phyloP scores from a whole-genome alignment of 2,113 vertebrate species.

The Malurus melanocephalus region DNA sequence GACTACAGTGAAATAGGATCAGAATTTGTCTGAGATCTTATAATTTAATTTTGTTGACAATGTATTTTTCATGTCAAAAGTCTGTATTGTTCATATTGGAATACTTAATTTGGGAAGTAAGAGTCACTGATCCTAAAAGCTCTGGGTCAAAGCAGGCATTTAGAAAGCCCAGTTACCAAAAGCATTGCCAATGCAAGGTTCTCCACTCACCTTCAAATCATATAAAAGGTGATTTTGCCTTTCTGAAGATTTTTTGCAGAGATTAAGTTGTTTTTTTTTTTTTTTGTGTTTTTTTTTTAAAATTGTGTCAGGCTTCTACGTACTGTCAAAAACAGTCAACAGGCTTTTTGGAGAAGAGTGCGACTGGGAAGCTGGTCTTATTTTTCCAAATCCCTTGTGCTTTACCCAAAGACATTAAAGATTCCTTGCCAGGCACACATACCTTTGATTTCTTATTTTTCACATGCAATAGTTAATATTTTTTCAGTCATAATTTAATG shows the following conservation, averaged over 20 bases:
- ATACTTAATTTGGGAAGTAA: not conserved
- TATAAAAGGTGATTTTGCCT: not conserved
- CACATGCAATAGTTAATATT: not conserved
- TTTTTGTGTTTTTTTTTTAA: not conserved
- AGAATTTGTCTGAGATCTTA: not conserved
- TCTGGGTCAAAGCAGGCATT: not conserved
- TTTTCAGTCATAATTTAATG: not conserved
- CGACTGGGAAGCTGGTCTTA: not conserved
- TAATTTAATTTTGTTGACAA: not conserved
- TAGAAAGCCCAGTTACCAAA: not conserved
- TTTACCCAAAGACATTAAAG: not conserved
- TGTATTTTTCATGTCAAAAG: not conserved
- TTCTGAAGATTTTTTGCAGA: not conserved
- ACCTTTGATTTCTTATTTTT: not conserved
- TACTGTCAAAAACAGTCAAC: not conserved
- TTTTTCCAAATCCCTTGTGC: not conserved
- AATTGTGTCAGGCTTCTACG: not conserved
- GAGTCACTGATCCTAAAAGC: not conserved
- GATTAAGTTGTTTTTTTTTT: not conserved
- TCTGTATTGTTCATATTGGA: not conserved
- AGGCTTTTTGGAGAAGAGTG: not conserved
- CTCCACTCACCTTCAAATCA: not conserved
- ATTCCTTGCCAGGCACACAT: not conserved
- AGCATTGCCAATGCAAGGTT: not conserved
- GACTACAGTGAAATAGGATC: not conserved